Evolutionary conservation across 2,113 vertebrate species (phyloP).

Genomic region (Pterocles orientalis): DNA sequence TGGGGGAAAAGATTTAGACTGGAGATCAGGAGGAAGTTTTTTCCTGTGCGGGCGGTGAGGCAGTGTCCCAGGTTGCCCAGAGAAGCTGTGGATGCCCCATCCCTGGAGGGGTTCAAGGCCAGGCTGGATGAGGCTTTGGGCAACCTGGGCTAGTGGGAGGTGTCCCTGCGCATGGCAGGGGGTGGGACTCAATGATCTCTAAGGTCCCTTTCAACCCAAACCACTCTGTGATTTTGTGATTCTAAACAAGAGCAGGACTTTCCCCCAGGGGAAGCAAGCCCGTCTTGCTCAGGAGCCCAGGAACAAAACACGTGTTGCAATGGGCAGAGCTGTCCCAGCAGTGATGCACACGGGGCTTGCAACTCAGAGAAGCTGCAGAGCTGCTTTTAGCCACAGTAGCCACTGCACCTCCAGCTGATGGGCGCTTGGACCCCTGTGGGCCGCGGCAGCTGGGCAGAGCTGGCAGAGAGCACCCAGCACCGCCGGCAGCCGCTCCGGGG

Average conservation of each 20-base stretch:
- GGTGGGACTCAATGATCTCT: too few species aligned
- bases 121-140: too few species aligned
- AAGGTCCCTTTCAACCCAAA: too few species aligned
- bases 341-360: accelerated
- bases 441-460: background rate
- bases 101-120: too few species aligned
- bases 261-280: too few species aligned
- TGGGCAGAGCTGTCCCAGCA: background rate
- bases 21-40: too few species aligned
- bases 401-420: accelerated
- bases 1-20: background rate
- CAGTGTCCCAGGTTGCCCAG: too few species aligned
- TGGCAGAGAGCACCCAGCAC: background rate
- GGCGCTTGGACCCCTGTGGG: accelerated
- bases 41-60: too few species aligned
- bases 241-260: background rate
- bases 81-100: too few species aligned
- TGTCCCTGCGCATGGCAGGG: too few species aligned
- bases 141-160: too few species aligned
- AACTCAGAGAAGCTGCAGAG: background rate
- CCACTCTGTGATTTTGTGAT: too few species aligned
- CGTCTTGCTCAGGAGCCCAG: background rate
- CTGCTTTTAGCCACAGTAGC: accelerated
- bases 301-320: accelerated
- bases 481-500: background rate